Conservation (phyloP, 2,888 invertebrate species). For the Mesorhabditis belari region DNA sequence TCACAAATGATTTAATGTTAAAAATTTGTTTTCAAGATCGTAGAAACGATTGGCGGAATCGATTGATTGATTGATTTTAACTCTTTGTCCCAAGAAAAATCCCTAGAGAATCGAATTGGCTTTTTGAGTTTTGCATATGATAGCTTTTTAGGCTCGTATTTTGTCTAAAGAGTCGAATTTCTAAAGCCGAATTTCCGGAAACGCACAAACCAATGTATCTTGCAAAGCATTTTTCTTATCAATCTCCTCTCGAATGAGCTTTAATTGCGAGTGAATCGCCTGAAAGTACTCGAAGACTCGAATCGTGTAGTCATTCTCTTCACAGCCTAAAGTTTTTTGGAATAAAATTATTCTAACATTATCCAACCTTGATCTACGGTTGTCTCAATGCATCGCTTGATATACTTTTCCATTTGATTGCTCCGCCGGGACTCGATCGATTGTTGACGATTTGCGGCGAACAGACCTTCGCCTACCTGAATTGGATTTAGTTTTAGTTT, state of each 20-base stretch:
- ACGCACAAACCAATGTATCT: background rate
- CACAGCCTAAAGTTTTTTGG: background rate
- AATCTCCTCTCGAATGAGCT: background rate
- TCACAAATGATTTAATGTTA: too few species aligned
- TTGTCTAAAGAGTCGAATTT: too few species aligned
- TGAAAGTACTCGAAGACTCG: background rate
- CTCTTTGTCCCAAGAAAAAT: too few species aligned
- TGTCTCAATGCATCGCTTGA: conserved; percentile 3
- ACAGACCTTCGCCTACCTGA: conserved; percentile 17
- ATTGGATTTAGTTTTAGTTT: too few species aligned
- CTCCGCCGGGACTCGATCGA: background rate
- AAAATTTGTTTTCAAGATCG: too few species aligned
- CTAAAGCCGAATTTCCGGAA: background rate
- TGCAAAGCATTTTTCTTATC: background rate
- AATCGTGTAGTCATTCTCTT: background rate
- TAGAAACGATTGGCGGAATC: too few species aligned
- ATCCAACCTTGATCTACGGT: background rate
- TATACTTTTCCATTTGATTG: conserved; percentile 6
- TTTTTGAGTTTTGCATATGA: too few species aligned
- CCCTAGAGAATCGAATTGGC: too few species aligned
- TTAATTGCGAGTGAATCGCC: background rate
- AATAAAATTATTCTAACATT: background rate
- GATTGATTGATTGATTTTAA: too few species aligned
- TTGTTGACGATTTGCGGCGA: background rate
- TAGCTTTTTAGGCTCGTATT: too few species aligned